These are phyloP conservation scores for Calameuta pallipes DNA, from an alignment of 2,888 invertebrate species.

Conservation along the genomic window DNA sequence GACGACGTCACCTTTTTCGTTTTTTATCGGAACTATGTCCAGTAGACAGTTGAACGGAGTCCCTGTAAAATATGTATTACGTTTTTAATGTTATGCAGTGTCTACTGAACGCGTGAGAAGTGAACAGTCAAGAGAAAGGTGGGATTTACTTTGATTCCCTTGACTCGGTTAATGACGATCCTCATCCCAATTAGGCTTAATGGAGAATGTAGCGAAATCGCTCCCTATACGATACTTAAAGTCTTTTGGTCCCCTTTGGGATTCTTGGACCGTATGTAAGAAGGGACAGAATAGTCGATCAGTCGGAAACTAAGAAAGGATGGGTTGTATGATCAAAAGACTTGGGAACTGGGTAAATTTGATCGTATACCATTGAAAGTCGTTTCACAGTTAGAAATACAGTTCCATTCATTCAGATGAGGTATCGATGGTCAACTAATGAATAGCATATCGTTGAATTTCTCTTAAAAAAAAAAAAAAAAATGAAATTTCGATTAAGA, in stretches of 20 bases:
- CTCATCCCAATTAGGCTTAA: background rate
- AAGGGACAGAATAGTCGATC: background rate
- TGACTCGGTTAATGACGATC: background rate
- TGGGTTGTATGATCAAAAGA: background rate
- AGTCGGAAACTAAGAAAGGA: background rate
- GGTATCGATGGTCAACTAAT: background rate
- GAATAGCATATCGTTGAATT: background rate
- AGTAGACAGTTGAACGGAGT: slow-evolving; percentile 95
- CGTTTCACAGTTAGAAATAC: background rate
- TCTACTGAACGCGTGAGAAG: background rate
- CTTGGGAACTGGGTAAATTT: background rate
- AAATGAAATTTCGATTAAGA: background rate
- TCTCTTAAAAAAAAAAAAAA: background rate
- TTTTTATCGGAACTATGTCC: slow-evolving; percentile 98
- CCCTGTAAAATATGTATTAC: slow-evolving; percentile 70
- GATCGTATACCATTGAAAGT: background rate
- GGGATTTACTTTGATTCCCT: background rate
- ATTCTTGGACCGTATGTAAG: background rate
- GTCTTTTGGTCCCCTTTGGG: background rate
- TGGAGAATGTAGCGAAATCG: background rate
- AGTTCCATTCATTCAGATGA: background rate
- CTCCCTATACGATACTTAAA: background rate
- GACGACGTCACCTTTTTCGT: slow-evolving; percentile 97
- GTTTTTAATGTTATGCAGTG: background rate
- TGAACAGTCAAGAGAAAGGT: background rate